Evolutionary conservation across 2,797 vertebrate genomes (phyloP).

Genomic region (Chlorospingus flavigularis): DNA sequence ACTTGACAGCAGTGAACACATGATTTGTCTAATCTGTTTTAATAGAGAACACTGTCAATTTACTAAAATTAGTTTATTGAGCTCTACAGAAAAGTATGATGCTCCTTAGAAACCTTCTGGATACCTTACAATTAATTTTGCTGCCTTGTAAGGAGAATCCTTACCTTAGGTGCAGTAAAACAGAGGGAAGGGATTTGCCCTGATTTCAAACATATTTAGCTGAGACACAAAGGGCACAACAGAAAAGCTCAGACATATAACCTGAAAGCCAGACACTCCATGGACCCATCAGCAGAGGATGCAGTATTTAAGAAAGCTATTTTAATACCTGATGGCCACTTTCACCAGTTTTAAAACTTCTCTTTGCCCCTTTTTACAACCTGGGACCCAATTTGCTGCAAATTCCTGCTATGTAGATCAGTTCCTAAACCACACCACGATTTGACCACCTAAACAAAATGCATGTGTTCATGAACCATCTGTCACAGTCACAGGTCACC

Average conservation of each 20-base stretch:
- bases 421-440: not conserved
- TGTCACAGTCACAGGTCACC: not conserved
- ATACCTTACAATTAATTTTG: not conserved
- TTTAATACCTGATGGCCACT: not conserved
- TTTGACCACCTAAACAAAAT: not conserved
- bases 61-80: not conserved
- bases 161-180: not conserved
- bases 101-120: not conserved
- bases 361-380: not conserved
- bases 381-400: not conserved
- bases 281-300: not conserved
- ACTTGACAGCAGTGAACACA: conserved; percentile 10
- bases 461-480: not conserved
- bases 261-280: not conserved
- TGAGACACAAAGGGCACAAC: not conserved
- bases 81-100: not conserved
- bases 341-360: not conserved
- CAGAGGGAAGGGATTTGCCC: not conserved
- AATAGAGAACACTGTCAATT: not conserved
- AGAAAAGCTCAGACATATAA: not conserved
- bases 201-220: not conserved
- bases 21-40: conserved; percentile 7
- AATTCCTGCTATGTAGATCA: not conserved
- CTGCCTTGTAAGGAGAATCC: not conserved
- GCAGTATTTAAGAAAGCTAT: not conserved